Conservation (phyloP, 2,888 invertebrate species). For the Harpalus rufipes region DNA sequence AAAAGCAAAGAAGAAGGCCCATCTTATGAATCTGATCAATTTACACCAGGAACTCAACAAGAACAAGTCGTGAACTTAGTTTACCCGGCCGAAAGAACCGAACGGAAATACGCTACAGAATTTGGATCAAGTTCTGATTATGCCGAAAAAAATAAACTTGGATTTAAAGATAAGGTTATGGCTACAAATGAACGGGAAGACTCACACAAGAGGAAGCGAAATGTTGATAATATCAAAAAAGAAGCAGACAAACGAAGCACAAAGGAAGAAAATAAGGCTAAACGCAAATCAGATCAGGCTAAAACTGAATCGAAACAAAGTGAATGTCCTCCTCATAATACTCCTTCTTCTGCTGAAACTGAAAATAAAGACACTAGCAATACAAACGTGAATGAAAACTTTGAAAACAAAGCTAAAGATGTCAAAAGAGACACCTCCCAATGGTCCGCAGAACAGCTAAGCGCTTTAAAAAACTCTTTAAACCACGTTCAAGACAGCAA, state of each 20-base stretch:
- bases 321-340: constrained; percentile 57
- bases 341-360: not conserved
- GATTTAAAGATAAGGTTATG: constrained; percentile 21
- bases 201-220: constrained; percentile 52
- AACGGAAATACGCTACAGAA: constrained; percentile 39
- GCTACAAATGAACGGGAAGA: constrained; percentile 15
- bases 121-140: constrained; percentile 14
- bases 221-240: constrained; percentile 12
- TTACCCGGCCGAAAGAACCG: constrained; percentile 45
- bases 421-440: constrained; percentile 40
- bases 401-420: not conserved
- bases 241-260: not conserved
- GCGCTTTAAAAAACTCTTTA: constrained; percentile 48
- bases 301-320: constrained; percentile 36
- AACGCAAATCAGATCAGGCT: constrained; percentile 23
- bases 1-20: constrained; percentile 26
- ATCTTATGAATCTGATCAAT: constrained; percentile 13
- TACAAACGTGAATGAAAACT: not conserved
- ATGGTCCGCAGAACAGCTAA: constrained; percentile 52
- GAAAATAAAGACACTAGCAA: constrained; percentile 52
- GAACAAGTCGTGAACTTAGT: constrained; percentile 56
- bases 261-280: constrained; percentile 9
- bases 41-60: constrained; percentile 45
- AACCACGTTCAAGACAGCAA: constrained; percentile 67
- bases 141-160: not conserved